Evolutionary conservation across 2,888 invertebrate species (phyloP), one percentile per base, ranked within the genome.

Genomic region (Eubasilissa splendida): DNA sequence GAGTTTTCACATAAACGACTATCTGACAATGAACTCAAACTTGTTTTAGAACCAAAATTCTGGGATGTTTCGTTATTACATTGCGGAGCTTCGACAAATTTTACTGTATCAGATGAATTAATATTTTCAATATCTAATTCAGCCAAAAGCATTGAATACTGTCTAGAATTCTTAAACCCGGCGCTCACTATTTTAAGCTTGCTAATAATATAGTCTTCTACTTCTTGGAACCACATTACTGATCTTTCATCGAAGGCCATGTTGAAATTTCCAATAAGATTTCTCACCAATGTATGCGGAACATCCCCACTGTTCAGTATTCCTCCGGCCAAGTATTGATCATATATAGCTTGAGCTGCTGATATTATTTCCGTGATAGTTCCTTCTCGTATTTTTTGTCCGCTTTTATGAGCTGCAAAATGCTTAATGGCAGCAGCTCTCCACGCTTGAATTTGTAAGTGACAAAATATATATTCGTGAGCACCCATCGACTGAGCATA

Each of bases 151-250:
- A 81, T 70, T 12, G 76, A 75, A 77, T 83, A 83, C 75, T 82
- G 83, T 66, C 71, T 77, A 10, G 83, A 83, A 76, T 79, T 81
- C 73, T 80, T 74, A 65, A 83, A 83, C 31, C 79, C 80, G 31
- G 65, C 70, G 60, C 77, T 80, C 12, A 83, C 79, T n/a, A 80
- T 80, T 56, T 74, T 80, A 33, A 84, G 71, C 74, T 81, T 82
- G 10, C 59, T 93, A 83, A 93, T 93, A 52, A 95, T 92, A 77
- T 92, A 92, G 82, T 92, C 90, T 88, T 96, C 95, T 22, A 96
- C 92, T 82, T 95, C 95, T 86, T 97, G 97, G 87, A 98, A 98
- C 92, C 97, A 96, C 3, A 91, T 90, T 80, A 95, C 94, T 50
- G 90, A 91, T 5, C 94, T 92, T 50, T 87, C 85, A 86, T 94